These are phyloP conservation scores for Brienomyrus brachyistius DNA, from an alignment of 2,113 vertebrate species.

Conservation along the genomic window DNA sequence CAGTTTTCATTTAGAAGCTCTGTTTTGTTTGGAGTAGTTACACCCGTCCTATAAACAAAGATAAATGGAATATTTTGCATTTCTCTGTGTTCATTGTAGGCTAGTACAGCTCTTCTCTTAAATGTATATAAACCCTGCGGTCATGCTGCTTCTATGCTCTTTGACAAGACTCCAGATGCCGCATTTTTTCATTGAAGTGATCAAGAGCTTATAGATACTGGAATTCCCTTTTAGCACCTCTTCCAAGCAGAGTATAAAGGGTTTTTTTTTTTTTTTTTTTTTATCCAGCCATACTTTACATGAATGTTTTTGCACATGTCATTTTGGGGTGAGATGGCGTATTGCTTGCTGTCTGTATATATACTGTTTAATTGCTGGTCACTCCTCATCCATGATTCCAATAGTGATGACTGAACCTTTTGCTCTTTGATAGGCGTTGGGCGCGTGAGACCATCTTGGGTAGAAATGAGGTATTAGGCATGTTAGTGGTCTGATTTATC, in stretches of 20 bases:
- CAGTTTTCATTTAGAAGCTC: neutral
- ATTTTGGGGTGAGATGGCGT: neutral
- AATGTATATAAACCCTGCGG: neutral
- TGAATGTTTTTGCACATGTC: neutral
- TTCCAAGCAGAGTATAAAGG: neutral
- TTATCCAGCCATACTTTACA: neutral
- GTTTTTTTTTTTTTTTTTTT: neutral
- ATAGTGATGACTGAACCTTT: conserved; percentile 33
- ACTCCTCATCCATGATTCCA: conserved; percentile 18
- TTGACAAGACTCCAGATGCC: neutral
- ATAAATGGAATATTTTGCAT: neutral
- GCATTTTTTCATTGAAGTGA: neutral
- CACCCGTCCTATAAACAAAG: neutral
- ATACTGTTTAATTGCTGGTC: conserved; percentile 15
- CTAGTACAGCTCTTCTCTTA: neutral
- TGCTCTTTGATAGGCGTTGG: conserved; percentile 28
- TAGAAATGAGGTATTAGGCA: conserved; percentile 37
- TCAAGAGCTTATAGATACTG: neutral
- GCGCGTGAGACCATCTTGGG: conserved; percentile 15
- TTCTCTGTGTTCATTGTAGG: neutral
- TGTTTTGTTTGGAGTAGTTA: neutral
- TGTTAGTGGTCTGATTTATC: conserved; percentile 60
- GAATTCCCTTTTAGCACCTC: neutral
- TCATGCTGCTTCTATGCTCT: neutral
- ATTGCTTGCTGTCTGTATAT: neutral